A percentile compares a stretch with the other conserved stretches of the same genome.
phyloP scores from a whole-genome alignment of 2,797 vertebrate genomes.

The Pygocentrus nattereri region DNA sequence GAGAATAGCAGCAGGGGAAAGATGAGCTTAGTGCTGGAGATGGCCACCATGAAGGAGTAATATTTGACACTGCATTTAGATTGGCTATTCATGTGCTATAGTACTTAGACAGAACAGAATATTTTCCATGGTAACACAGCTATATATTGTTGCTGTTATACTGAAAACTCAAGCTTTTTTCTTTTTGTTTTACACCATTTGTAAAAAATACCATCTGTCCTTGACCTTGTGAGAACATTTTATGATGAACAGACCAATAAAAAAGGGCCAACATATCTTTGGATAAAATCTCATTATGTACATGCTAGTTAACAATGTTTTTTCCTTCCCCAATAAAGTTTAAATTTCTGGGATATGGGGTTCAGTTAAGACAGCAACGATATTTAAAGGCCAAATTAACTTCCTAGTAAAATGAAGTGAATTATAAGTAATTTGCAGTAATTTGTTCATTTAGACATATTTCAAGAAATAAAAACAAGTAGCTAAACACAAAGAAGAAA shows the following conservation, averaged over 20 bases:
- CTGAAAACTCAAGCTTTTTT: neutral
- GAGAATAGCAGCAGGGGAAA: conserved; percentile 22
- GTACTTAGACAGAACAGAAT: neutral
- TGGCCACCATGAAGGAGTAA: neutral
- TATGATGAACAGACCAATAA: too few species aligned
- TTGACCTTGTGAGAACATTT: neutral
- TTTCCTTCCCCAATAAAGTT: neutral
- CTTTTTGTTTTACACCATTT: neutral
- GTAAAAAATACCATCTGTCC: neutral
- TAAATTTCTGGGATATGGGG: neutral
- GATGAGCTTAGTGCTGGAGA: conserved; percentile 24
- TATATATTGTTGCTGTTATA: neutral
- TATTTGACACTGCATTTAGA: conserved; percentile 39
- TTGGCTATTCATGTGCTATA: conserved; percentile 22
- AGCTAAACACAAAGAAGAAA: too few species aligned
- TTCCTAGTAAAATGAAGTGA: too few species aligned
- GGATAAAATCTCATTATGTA: too few species aligned
- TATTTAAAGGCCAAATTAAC: too few species aligned
- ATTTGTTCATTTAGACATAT: too few species aligned
- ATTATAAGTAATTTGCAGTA: too few species aligned
- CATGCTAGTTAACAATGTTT: too few species aligned
- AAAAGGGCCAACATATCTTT: too few species aligned
- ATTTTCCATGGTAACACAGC: neutral
- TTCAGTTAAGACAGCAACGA: too few species aligned
- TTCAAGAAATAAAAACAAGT: too few species aligned